These are phyloP conservation scores for Andrena haemorrhoa DNA, from an alignment of 2,888 invertebrate genomes.

Conservation along the genomic window DNA sequence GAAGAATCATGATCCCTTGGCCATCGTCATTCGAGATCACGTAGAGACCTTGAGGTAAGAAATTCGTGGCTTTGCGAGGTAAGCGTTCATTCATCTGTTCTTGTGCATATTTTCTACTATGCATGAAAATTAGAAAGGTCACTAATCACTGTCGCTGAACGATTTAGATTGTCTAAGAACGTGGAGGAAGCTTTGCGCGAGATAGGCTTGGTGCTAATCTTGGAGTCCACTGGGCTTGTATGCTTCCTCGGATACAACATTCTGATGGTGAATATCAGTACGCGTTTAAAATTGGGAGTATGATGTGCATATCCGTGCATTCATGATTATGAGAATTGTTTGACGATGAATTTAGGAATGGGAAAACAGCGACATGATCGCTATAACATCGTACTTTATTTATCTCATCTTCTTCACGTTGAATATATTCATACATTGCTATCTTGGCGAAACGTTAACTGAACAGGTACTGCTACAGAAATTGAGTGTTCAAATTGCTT, in stretches of 20 bases:
- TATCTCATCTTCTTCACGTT: constrained; percentile 76
- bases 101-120: constrained; percentile 65
- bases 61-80: not conserved
- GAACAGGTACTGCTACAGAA: constrained; percentile 67
- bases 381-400: constrained; percentile 68
- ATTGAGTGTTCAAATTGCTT: not conserved
- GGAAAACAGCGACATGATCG: constrained; percentile 4
- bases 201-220: constrained; percentile 75
- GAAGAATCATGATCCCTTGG: constrained; percentile 15
- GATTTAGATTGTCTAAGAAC: constrained; percentile 30
- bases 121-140: constrained; percentile 74
- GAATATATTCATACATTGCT: constrained; percentile 79
- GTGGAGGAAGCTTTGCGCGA: constrained; percentile 15
- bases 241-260: constrained; percentile 80
- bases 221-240: constrained; percentile 77
- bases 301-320: no score
- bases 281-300: not conserved
- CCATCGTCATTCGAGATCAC: constrained; percentile 59
- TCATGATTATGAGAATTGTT: not conserved
- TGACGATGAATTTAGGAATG: constrained; percentile 25
- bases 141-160: not conserved
- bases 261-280: constrained; percentile 70
- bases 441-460: constrained; percentile 76
- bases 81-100: constrained; percentile 63
- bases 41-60: constrained; percentile 62